A percentile compares a stretch with the other conserved stretches of the same genome.
phyloP scores from a whole-genome alignment of 2,113 vertebrate species.

The Rynchops niger region DNA sequence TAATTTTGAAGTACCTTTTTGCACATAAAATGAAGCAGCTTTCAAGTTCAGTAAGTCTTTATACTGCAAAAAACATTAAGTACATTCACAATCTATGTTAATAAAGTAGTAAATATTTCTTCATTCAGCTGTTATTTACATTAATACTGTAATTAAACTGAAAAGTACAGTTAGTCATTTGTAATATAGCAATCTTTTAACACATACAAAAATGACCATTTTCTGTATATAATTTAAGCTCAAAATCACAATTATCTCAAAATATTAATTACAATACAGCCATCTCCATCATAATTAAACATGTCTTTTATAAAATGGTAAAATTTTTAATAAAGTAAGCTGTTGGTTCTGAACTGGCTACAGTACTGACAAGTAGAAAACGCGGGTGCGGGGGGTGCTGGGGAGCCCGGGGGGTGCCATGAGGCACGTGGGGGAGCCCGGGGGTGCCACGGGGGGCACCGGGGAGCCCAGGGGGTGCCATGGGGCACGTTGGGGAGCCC shows the following conservation, averaged over 20 bases:
- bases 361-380: conserved; percentile 80
- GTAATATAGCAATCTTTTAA: conserved; percentile 86
- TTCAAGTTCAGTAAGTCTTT: conserved; percentile 88
- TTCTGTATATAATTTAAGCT: conserved; percentile 95
- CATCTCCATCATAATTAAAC: conserved; percentile 85
- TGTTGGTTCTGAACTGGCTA: conserved; percentile 73
- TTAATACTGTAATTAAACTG: conserved; percentile 82
- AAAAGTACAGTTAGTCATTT: conserved; percentile 82
- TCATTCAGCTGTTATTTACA: conserved; percentile 98
- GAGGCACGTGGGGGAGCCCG: too few relatives aligned
- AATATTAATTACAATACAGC: conserved; percentile 96
- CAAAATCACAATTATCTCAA: conserved; percentile 98
- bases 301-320: conserved; percentile 82
- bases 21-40: conserved; percentile 94
- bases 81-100: conserved; percentile 98
- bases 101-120: conserved; percentile 88
- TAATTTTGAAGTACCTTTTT: conserved; percentile 86
- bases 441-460: too few relatives aligned
- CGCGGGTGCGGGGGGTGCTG: not conserved
- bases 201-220: conserved; percentile 97
- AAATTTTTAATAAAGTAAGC: conserved; percentile 79
- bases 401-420: too few relatives aligned
- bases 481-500: too few relatives aligned
- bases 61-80: conserved; percentile 91
- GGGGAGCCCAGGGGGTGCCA: too few relatives aligned